A percentile compares a stretch with the other conserved stretches of the same genome.
Evolutionary conservation across 2,888 invertebrate species (phyloP).

Genomic region (Rhaphigaster nebulosa): DNA sequence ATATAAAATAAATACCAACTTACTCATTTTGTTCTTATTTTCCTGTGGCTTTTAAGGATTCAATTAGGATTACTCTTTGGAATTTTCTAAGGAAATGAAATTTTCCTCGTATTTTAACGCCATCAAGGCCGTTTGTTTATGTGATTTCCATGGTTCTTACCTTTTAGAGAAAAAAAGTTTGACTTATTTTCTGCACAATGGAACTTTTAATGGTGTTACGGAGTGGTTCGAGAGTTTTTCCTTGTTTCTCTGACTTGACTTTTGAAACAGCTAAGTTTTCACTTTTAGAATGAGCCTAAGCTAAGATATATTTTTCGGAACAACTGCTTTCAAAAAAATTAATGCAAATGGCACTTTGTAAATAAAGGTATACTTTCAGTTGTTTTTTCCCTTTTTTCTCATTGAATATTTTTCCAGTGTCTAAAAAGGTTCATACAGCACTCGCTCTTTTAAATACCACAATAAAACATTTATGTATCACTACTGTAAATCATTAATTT

Average conservation of each 20-base stretch:
- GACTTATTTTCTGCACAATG: slow-evolving; percentile 45
- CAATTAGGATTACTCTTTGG: not conserved
- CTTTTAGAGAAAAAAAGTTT: slow-evolving; percentile 33
- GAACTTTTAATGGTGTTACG: slow-evolving; percentile 42
- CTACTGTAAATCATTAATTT: no score
- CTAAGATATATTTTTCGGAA: not conserved
- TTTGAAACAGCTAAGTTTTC: not conserved
- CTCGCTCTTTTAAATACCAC: no score
- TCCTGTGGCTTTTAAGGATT: not conserved
- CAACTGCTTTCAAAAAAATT: not conserved
- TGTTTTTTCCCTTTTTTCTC: not conserved
- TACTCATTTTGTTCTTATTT: not conserved
- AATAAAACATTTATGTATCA: no score
- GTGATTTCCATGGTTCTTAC: slow-evolving; percentile 32
- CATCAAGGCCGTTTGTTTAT: slow-evolving; percentile 2
- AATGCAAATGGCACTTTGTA: not conserved
- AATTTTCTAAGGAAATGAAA: not conserved
- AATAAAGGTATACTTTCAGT: not conserved
- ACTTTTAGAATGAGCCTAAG: not conserved
- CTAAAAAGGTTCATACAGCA: no score
- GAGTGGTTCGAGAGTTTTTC: slow-evolving; percentile 39
- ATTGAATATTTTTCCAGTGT: not conserved
- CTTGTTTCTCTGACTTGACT: slow-evolving; percentile 24
- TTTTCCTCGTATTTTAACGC: not conserved
- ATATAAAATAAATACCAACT: no score